Evolutionary conservation across 2,113 vertebrate species (phyloP).

Genomic region (Carettochelys insculpta): DNA sequence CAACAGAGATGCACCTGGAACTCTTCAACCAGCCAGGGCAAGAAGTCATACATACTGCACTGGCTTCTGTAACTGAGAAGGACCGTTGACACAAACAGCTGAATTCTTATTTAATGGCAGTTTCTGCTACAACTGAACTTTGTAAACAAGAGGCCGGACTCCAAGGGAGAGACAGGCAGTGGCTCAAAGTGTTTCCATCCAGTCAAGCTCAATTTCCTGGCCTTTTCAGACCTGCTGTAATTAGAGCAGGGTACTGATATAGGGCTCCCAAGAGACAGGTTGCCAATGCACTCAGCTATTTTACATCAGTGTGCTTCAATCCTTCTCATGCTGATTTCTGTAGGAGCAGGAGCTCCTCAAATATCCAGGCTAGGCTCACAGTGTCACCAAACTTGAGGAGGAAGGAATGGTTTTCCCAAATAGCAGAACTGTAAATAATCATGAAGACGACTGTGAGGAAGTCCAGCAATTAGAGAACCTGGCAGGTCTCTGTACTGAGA

Average conservation of each 20-base stretch:
- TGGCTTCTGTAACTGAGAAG: conserved; percentile 13
- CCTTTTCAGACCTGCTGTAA: conserved; percentile 23
- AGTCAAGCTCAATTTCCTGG: not conserved
- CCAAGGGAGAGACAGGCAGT: not conserved
- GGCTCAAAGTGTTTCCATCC: not conserved
- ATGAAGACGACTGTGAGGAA: not conserved
- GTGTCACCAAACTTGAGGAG: not conserved
- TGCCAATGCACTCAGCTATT: not conserved
- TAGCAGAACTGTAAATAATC: not conserved
- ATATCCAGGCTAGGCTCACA: not conserved
- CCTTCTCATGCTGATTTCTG: not conserved
- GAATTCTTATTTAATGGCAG: not conserved
- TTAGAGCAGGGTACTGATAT: not conserved
- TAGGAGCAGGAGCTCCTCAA: conserved; percentile 16
- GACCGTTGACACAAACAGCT: conserved; percentile 18
- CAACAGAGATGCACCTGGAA: not conserved
- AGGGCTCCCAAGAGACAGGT: not conserved
- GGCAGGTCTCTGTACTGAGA: not conserved
- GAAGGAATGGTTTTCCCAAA: not conserved
- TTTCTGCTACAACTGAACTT: conserved; percentile 24
- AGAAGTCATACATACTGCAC: conserved; percentile 21
- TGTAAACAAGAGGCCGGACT: conserved; percentile 21
- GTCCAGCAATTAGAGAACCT: not conserved
- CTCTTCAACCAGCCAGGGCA: not conserved
- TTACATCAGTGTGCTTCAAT: not conserved